Evolutionary conservation across 2,888 invertebrate species (phyloP).

Genomic region (Brachylomia viminalis): DNA sequence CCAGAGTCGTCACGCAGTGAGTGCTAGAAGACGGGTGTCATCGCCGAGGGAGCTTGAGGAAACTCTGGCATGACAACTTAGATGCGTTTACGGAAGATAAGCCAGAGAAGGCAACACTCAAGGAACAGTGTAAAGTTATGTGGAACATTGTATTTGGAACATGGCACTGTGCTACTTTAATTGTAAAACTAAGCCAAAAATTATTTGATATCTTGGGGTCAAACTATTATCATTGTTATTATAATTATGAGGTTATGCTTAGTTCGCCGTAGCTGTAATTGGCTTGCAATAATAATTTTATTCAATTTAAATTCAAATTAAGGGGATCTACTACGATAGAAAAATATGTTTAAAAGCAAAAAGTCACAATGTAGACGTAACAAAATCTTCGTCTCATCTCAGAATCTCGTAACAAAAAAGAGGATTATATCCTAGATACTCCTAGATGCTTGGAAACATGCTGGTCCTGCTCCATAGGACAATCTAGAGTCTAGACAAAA

Average conservation of each 20-base stretch:
- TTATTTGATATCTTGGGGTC: conserved; percentile 32
- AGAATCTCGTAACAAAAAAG: no score
- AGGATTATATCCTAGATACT: no score
- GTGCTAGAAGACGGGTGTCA: neutral
- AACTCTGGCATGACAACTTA: neutral
- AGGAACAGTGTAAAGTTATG: neutral
- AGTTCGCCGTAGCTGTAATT: neutral
- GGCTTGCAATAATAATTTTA: neutral
- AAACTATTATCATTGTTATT: conserved; percentile 13
- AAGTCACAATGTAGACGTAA: neutral
- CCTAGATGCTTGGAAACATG: no score
- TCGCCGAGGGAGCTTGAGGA: neutral
- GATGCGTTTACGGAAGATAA: neutral
- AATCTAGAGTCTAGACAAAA: no score
- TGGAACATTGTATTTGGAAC: conserved; percentile 37
- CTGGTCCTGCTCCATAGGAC: no score
- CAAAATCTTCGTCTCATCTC: no score
- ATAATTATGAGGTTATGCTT: neutral
- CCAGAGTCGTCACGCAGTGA: neutral
- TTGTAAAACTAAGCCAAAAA: neutral
- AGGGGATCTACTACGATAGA: neutral
- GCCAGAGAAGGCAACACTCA: neutral
- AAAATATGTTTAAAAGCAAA: neutral
- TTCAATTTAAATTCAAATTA: neutral
- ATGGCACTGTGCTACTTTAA: conserved; percentile 10